A percentile compares a stretch with the other conserved stretches of the same genome.
Evolutionary conservation across 1,140 invertebrate species (phyloP).

Genomic region (Camponotus floridanus): DNA sequence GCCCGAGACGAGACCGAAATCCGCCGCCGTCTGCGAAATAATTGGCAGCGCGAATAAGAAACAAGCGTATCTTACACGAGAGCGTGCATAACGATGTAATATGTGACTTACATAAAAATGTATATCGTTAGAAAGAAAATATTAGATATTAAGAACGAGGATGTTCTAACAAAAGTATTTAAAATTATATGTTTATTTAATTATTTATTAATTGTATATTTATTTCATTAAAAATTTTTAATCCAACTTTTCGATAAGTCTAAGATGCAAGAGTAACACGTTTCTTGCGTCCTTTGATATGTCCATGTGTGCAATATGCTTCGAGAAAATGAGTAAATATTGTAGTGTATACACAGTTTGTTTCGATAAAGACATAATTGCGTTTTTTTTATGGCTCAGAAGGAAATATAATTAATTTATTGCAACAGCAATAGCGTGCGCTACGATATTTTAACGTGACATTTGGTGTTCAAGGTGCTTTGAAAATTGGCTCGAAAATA

Average conservation of each 20-base stretch:
- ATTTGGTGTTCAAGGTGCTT: conserved; percentile 9
- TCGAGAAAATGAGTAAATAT: conserved; percentile 23
- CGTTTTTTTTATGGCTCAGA: conserved; percentile 9
- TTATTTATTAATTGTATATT: too few relatives aligned
- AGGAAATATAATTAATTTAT: conserved; percentile 46
- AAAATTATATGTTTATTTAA: too few relatives aligned
- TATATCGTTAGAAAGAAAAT: neutral
- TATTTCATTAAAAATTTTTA: too few relatives aligned
- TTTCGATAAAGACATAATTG: conserved; percentile 49
- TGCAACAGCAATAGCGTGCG: neutral
- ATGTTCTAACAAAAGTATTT: neutral
- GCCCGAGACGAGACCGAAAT: neutral
- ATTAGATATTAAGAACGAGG: neutral
- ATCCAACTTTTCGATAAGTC: neutral
- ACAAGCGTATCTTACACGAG: neutral
- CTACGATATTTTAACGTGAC: conserved; percentile 40
- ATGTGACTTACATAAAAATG: neutral
- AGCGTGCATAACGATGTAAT: neutral
- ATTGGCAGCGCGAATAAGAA: conserved; percentile 16
- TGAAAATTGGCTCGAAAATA: conserved; percentile 34
- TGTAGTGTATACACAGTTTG: neutral
- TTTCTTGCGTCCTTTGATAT: neutral
- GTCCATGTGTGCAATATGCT: neutral
- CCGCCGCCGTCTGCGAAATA: conserved; percentile 32
- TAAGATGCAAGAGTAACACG: neutral